Percentiles rank a stretch among this genome's conserved stretches.
Evolutionary conservation across 2,797 vertebrate genomes (phyloP).

Genomic region (Ptychadena robeensis): DNA sequence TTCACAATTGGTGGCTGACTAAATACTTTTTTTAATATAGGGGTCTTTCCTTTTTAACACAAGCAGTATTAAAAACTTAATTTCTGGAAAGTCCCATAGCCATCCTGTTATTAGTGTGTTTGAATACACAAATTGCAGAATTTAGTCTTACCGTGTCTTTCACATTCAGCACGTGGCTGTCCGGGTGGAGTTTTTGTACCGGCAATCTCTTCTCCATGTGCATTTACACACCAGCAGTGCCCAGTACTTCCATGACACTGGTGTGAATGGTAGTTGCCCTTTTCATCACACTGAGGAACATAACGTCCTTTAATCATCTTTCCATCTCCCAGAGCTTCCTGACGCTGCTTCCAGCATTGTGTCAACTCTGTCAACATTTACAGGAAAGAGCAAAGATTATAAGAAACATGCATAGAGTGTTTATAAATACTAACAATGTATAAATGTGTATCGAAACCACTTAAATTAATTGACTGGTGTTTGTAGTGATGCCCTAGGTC

Average conservation of each 20-base stretch:
- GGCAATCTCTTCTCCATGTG: conserved; percentile 6
- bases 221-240: too few species aligned
- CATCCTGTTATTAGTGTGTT: too few species aligned
- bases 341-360: conserved; percentile 2
- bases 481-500: too few species aligned
- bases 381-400: background rate
- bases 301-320: background rate
- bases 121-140: too few species aligned
- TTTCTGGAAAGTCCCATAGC: too few species aligned
- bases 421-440: too few species aligned
- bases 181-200: conserved; percentile 1
- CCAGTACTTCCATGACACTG: conserved; percentile 17
- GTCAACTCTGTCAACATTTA: background rate
- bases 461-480: too few species aligned
- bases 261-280: conserved; percentile 1
- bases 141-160: background rate
- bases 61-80: too few species aligned
- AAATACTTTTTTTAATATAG: too few species aligned
- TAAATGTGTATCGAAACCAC: too few species aligned
- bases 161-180: background rate
- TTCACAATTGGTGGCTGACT: too few species aligned
- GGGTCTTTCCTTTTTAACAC: too few species aligned
- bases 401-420: background rate
- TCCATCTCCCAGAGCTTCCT: background rate
- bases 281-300: conserved; percentile 15